Evolutionary conservation across 2,888 invertebrate species (phyloP).

Genomic region (Amorpha juglandis): DNA sequence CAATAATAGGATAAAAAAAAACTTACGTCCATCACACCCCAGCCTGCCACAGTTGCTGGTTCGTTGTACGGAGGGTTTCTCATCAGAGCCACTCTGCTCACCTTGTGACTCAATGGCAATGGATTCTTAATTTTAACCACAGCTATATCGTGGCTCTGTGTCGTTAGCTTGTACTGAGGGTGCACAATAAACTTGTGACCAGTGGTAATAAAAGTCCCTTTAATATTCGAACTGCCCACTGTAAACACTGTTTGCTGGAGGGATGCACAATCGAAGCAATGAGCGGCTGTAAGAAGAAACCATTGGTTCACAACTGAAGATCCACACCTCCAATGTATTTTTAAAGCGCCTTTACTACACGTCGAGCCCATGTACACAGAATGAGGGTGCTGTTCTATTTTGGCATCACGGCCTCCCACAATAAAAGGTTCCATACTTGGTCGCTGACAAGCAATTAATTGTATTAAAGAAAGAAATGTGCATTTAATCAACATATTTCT

Average conservation of each 20-base stretch:
- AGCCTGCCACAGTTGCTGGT: slow-evolving; percentile 41
- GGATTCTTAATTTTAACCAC: background rate
- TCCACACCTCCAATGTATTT: slow-evolving; percentile 43
- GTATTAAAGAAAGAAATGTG: slow-evolving; percentile 13
- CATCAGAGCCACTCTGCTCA: slow-evolving; percentile 35
- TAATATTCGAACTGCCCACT: slow-evolving; percentile 34
- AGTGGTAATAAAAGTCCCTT: background rate
- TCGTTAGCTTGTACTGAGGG: background rate
- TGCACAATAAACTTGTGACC: background rate
- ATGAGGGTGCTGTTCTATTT: slow-evolving; percentile 40
- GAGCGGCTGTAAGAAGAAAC: slow-evolving; percentile 51
- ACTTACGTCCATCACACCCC: slow-evolving; percentile 47
- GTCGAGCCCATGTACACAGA: slow-evolving; percentile 37
- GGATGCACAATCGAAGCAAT: slow-evolving; percentile 39
- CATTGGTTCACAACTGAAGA: slow-evolving; percentile 50
- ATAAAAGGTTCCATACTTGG: slow-evolving; percentile 37
- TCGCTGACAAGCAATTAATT: slow-evolving; percentile 5
- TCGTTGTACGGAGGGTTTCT: slow-evolving; percentile 28
- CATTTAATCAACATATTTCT: slow-evolving; percentile 25
- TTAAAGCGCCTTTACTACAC: slow-evolving; percentile 20
- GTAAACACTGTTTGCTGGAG: slow-evolving; percentile 4
- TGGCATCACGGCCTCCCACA: slow-evolving; percentile 37
- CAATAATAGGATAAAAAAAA: background rate
- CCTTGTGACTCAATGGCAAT: background rate
- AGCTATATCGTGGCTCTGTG: background rate